Evolutionary conservation across 2,113 vertebrate genomes (phyloP).

Genomic region (Eidolon helvum): DNA sequence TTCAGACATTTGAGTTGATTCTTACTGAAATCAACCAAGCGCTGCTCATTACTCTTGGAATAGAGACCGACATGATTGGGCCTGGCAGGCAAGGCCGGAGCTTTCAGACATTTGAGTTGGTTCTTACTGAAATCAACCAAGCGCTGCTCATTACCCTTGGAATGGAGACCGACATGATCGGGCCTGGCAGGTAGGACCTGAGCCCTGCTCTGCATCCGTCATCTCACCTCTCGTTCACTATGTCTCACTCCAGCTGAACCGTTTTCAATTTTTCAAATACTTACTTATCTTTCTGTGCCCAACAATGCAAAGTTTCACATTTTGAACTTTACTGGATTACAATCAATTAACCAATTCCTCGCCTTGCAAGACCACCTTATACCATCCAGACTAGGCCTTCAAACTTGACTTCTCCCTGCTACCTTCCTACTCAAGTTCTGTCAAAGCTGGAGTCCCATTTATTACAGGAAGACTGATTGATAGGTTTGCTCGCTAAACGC

Average conservation of each 20-base stretch:
- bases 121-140: neutral
- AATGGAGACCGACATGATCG: neutral
- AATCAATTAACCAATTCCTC: neutral
- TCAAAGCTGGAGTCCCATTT: neutral
- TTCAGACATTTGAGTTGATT: neutral
- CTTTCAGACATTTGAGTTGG: neutral
- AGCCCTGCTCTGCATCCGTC: no score
- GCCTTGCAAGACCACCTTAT: neutral
- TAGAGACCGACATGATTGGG: neutral
- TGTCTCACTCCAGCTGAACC: neutral
- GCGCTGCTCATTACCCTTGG: neutral
- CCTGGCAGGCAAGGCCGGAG: no score
- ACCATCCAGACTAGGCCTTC: neutral
- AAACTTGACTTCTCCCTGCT: neutral
- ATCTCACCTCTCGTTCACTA: neutral
- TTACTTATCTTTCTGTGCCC: neutral
- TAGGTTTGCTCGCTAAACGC: neutral
- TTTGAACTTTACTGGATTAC: neutral
- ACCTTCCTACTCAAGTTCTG: neutral
- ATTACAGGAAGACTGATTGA: neutral
- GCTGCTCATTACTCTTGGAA: neutral
- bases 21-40: neutral
- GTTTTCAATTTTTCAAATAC: neutral
- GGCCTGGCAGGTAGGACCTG: neutral
- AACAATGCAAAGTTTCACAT: neutral